These are phyloP conservation scores for Ichneumoninae sp. DNA, from an alignment of 2,888 invertebrate species.

Conservation along the genomic window DNA sequence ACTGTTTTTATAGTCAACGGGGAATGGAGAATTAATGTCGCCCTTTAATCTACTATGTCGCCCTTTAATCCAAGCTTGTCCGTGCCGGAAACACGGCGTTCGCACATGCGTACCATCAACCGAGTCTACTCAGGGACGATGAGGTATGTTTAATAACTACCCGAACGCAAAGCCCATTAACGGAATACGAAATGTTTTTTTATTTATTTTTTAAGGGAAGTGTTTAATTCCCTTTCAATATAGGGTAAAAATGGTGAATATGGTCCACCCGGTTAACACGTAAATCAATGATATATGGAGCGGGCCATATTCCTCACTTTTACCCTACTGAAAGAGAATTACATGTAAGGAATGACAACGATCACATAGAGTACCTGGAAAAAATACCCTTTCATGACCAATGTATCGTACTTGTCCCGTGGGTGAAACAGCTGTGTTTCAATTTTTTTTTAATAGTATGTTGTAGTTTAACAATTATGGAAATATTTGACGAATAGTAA, in stretches of 20 bases:
- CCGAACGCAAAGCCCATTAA: background rate
- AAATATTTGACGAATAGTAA: background rate
- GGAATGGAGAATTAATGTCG: background rate
- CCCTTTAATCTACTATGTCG: background rate
- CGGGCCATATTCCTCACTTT: no score
- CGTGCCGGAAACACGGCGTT: background rate
- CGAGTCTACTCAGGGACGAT: background rate
- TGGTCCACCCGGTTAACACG: no score
- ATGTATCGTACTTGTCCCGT: no score
- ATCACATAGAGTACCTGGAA: slow-evolving; percentile 5
- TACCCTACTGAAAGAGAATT: no score
- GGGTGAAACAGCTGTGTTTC: no score
- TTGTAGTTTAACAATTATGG: no score
- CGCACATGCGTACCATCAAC: background rate
- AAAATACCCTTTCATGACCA: background rate
- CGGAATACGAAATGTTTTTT: background rate
- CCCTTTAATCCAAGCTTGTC: background rate
- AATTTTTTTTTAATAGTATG: no score
- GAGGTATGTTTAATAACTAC: background rate
- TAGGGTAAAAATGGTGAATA: no score
- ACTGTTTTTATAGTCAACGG: no score
- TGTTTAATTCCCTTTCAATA: background rate
- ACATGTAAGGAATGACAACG: background rate
- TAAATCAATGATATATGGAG: no score
- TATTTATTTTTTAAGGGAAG: background rate